A percentile compares a stretch with the other conserved stretches of the same genome.
These are phyloP conservation scores for Ailurus styani DNA, from an alignment of 2,113 vertebrate species.

Conservation along the genomic window DNA sequence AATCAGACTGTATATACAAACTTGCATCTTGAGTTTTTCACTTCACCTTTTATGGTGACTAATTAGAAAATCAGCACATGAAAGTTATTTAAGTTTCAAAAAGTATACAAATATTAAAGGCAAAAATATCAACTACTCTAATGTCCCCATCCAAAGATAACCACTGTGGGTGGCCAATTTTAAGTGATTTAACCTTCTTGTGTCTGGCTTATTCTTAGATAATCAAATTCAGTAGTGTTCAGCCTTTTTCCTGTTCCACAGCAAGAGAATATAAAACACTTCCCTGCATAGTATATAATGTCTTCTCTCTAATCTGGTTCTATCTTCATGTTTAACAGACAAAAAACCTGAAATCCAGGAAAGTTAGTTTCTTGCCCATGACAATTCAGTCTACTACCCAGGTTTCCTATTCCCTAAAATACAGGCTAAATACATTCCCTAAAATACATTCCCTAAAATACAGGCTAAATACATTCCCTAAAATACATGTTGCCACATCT, in stretches of 20 bases:
- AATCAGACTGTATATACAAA: background rate
- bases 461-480: too few species aligned
- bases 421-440: background rate
- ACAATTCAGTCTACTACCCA: background rate
- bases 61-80: background rate
- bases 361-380: background rate
- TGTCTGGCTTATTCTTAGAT: constrained; percentile 9
- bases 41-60: background rate
- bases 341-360: background rate
- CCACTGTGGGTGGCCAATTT: background rate
- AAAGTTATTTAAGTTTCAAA: background rate
- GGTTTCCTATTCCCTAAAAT: background rate
- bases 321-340: background rate
- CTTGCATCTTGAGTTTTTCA: background rate
- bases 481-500: background rate
- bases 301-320: background rate
- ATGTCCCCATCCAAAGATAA: background rate
- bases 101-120: constrained; percentile 6
- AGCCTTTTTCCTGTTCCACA: background rate
- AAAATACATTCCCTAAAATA: background rate
- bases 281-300: background rate
- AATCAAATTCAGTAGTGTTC: background rate
- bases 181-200: background rate
- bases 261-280: background rate
- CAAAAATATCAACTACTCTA: background rate